phyloP scores from a whole-genome alignment of 1,140 invertebrate genomes.

The Formica selysi region DNA sequence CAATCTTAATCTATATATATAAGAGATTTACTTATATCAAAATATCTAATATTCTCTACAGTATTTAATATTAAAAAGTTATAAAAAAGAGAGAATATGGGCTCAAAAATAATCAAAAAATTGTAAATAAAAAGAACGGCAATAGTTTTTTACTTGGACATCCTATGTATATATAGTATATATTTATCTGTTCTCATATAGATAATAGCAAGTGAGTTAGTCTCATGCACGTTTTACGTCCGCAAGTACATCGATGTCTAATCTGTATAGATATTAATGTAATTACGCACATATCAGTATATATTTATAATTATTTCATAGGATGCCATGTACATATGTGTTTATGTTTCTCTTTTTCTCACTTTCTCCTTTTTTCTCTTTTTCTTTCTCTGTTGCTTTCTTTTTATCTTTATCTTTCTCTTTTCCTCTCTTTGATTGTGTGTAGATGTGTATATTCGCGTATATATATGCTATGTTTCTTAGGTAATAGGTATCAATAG shows the following conservation, averaged over 20 bases:
- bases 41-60: not conserved
- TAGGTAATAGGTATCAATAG: slow-evolving; percentile 74
- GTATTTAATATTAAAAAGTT: not conserved
- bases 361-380: not conserved
- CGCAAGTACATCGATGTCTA: slow-evolving; percentile 56
- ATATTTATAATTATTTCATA: slow-evolving; percentile 64
- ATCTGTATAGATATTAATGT: slow-evolving; percentile 65
- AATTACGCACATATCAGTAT: slow-evolving; percentile 56
- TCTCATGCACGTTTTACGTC: slow-evolving; percentile 60
- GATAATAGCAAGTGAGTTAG: slow-evolving; percentile 68
- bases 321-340: slow-evolving; percentile 62
- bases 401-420: not conserved
- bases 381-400: not conserved
- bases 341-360: slow-evolving; percentile 44
- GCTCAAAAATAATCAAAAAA: slow-evolving; percentile 30
- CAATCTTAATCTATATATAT: not conserved
- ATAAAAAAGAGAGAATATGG: not conserved
- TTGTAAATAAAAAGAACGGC: not conserved
- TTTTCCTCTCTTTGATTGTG: slow-evolving; percentile 48
- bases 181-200: slow-evolving; percentile 64
- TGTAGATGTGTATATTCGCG: slow-evolving; percentile 43
- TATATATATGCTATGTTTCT: slow-evolving; percentile 65
- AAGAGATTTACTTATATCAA: not conserved
- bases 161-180: slow-evolving; percentile 63
- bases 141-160: slow-evolving; percentile 17